phyloP scores from a whole-genome alignment of 1,140 invertebrate species.

The Odontomachus brunneus region DNA sequence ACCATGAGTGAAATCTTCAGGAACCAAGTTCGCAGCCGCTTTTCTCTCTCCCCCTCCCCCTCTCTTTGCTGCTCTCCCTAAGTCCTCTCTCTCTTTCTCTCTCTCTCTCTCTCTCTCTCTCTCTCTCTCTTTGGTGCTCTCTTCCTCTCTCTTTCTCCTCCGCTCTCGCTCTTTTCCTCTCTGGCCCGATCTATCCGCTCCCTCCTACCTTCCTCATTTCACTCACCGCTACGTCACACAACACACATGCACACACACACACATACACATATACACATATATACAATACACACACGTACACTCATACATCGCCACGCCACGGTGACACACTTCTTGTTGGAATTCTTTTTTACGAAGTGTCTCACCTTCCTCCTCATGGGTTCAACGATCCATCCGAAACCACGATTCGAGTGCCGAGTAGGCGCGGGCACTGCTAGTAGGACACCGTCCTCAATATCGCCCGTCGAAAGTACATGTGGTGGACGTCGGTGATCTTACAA shows the following conservation, averaged over 20 bases:
- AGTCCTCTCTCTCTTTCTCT: constrained; percentile 18
- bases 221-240: constrained; percentile 42
- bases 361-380: constrained; percentile 56
- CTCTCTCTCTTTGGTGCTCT: constrained; percentile 24
- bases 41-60: constrained; percentile 36
- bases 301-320: background rate
- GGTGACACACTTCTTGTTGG: constrained; percentile 66
- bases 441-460: constrained; percentile 69
- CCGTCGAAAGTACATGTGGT: constrained; percentile 58
- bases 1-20: constrained; percentile 59
- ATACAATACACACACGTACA: too few relatives aligned
- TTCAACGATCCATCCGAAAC: constrained; percentile 72
- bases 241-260: background rate
- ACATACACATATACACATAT: too few relatives aligned
- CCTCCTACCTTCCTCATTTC: constrained; percentile 9
- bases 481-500: constrained; percentile 53
- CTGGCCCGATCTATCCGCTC: background rate
- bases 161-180: background rate
- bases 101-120: constrained; percentile 7
- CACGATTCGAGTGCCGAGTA: constrained; percentile 51
- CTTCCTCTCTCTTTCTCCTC: background rate
- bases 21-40: constrained; percentile 4
- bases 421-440: constrained; percentile 64
- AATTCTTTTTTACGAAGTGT: constrained; percentile 62
- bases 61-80: background rate